Evolutionary conservation across 2,888 invertebrate species (phyloP), one percentile per base, ranked within the genome.

Genomic region (Syritta pipiens): DNA sequence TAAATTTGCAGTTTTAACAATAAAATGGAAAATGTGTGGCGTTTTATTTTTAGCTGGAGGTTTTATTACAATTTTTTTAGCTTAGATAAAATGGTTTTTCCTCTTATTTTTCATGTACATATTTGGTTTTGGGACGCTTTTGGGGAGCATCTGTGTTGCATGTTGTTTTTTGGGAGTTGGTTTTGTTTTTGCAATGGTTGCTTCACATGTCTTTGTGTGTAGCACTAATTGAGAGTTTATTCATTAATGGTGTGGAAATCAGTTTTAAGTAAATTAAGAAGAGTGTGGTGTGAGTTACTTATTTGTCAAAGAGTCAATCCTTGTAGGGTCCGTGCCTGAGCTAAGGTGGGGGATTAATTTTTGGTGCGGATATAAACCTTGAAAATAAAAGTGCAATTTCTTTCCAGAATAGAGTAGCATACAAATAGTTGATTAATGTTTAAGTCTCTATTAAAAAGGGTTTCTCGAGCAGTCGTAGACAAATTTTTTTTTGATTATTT

Each of bases 1-100:
- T 77, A 65, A 71, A 77, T 72, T 77, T 55, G 46, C 53, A 65
- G 51, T 77, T 77, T 67, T n/a, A n/a, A n/a, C n/a, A 60, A 55
- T 26, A 72, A 63, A 65, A 72, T 60, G 71, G 40, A 37, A 67
- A 19, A 44, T 48, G 65, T 57, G 55, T 77, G 71, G 77, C 28
- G 72, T 77, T 77, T 77, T 77, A 65, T 72, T 77, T 62, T 55
- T 40, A 42, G 46, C 24, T 28, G 2, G 17, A 49, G 35, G 35
- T 14, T 35, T 35, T 1, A 28, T 28, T 28, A 9, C n/a, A 7
- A 28, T 28, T 28, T 28, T 9, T 1, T 28, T 28, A 9, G 28
- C n/a, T n/a, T 28, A 28, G 28, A 28, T n/a, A n/a, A n/a, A n/a
- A n/a, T n/a, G n/a, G 14, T 2, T 14, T 37, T 37, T 37, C 2